Evolutionary conservation across 2,888 invertebrate genomes (phyloP).

Genomic region (Philopedon plagiatum): DNA sequence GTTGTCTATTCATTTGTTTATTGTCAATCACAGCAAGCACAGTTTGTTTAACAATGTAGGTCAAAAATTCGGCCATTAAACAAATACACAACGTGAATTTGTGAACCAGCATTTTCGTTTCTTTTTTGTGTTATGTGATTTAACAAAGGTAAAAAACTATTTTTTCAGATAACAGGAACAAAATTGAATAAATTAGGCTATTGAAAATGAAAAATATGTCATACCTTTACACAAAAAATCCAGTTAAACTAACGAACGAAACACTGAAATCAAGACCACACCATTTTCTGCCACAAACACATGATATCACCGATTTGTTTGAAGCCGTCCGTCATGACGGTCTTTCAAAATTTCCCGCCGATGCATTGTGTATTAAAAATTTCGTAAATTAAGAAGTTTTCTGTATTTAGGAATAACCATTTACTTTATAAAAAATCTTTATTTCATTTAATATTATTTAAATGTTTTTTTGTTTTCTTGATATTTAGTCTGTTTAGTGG

Average conservation of each 20-base stretch:
- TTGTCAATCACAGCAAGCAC: slow-evolving; percentile 1
- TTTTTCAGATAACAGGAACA: slow-evolving; percentile 26
- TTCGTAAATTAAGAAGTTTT: too few species aligned
- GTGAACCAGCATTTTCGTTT: slow-evolving; percentile 2
- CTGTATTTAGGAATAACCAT: too few species aligned
- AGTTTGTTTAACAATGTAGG: slow-evolving; percentile 64
- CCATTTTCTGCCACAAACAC: slow-evolving; percentile 70
- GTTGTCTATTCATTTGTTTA: background rate
- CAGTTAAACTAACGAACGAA: slow-evolving; percentile 60
- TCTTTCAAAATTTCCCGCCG: slow-evolving; percentile 59
- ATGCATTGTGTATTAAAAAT: too few species aligned
- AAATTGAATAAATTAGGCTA: slow-evolving; percentile 26
- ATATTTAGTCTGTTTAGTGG: too few species aligned
- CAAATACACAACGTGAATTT: slow-evolving; percentile 64
- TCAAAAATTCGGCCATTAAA: slow-evolving; percentile 70
- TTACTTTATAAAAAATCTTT: too few species aligned
- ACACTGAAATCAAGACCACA: slow-evolving; percentile 61
- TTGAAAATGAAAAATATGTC: slow-evolving; percentile 52
- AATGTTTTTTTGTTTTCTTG: too few species aligned
- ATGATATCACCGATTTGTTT: slow-evolving; percentile 66
- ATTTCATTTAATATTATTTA: too few species aligned
- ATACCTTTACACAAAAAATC: slow-evolving; percentile 63
- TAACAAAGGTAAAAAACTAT: slow-evolving; percentile 27
- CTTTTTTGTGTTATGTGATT: slow-evolving; percentile 10
- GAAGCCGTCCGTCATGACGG: slow-evolving; percentile 57